These are phyloP conservation scores for Arctopsyche grandis DNA, from an alignment of 1,140 invertebrate species.

Conservation along the genomic window DNA sequence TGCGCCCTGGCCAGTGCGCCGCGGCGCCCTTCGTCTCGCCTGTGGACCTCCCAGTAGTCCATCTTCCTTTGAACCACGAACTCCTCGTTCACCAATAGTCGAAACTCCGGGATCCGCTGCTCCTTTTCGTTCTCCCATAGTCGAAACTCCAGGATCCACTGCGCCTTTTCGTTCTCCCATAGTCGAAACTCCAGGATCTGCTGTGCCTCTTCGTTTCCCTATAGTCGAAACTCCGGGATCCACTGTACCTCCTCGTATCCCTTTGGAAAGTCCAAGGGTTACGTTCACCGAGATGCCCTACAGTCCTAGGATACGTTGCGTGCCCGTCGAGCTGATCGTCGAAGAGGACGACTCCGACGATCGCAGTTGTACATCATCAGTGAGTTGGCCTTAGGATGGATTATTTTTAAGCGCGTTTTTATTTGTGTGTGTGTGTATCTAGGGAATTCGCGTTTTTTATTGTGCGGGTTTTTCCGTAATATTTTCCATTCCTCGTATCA, in stretches of 20 bases:
- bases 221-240: conserved; percentile 56
- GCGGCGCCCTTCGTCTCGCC: conserved; percentile 67
- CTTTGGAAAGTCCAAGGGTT: conserved; percentile 56
- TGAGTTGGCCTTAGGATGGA: neutral
- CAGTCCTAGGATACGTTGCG: conserved; percentile 45
- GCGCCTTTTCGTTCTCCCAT: conserved; percentile 58
- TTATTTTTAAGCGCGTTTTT: neutral
- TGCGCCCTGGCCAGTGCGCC: conserved; percentile 76
- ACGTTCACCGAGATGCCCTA: conserved; percentile 29
- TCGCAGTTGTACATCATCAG: neutral
- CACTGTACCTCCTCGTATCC: conserved; percentile 57
- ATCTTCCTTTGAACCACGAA: conserved; percentile 64
- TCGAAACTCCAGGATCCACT: conserved; percentile 57
- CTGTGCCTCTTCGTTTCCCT: conserved; percentile 59
- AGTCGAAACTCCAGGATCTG: conserved; percentile 53
- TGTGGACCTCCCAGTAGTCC: conserved; percentile 7
- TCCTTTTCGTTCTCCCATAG: conserved; percentile 55
- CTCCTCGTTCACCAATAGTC: conserved; percentile 11
- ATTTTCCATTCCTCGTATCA: neutral
- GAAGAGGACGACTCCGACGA: conserved; percentile 19
- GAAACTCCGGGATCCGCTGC: conserved; percentile 58
- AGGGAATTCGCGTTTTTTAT: neutral
- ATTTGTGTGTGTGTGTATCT: neutral
- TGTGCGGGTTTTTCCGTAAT: neutral
- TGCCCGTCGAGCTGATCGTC: conserved; percentile 40